Evolutionary conservation across 2,888 invertebrate genomes (phyloP).

Genomic region (Pristionchus exspectatus): DNA sequence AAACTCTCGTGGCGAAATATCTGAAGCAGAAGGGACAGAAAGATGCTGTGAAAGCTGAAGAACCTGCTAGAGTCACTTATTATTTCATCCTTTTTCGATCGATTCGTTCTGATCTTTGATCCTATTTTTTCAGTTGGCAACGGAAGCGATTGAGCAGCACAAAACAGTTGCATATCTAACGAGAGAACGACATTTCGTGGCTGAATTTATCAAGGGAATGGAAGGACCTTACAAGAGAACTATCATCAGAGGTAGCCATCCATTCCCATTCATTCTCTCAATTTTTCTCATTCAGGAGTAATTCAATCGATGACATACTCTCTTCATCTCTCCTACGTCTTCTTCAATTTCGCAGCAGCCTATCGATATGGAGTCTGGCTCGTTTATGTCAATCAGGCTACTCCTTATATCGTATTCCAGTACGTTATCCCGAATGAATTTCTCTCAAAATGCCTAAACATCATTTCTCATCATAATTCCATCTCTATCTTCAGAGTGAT

Average conservation of each 20-base stretch:
- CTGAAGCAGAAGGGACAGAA: conserved; percentile 70
- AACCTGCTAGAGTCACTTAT: conserved; percentile 66
- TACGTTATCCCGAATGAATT: conserved; percentile 55
- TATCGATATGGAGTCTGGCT: conserved; percentile 72
- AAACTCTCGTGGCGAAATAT: conserved; percentile 69
- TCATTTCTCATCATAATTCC: background rate
- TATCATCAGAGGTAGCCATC: conserved; percentile 63
- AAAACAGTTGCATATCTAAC: conserved; percentile 80
- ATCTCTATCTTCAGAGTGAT: conserved; percentile 80
- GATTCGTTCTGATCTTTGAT: background rate
- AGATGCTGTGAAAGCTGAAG: conserved; percentile 71
- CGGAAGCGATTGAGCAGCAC: conserved; percentile 80
- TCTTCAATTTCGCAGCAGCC: conserved; percentile 74
- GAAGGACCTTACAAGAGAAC: conserved; percentile 66
- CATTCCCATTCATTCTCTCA: background rate
- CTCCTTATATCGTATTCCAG: conserved; percentile 75
- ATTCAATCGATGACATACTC: conserved; percentile 65
- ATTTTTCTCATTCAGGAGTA: conserved; percentile 57
- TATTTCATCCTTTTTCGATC: background rate
- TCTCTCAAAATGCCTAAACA: background rate
- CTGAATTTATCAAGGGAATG: conserved; percentile 63
- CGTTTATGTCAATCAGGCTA: conserved; percentile 63
- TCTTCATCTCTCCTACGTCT: conserved; percentile 65
- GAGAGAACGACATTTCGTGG: conserved; percentile 79
- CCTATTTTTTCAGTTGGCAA: conserved; percentile 73